Evolutionary conservation across 1,140 invertebrate species (phyloP).

Genomic region (Pachypsylla venusta): DNA sequence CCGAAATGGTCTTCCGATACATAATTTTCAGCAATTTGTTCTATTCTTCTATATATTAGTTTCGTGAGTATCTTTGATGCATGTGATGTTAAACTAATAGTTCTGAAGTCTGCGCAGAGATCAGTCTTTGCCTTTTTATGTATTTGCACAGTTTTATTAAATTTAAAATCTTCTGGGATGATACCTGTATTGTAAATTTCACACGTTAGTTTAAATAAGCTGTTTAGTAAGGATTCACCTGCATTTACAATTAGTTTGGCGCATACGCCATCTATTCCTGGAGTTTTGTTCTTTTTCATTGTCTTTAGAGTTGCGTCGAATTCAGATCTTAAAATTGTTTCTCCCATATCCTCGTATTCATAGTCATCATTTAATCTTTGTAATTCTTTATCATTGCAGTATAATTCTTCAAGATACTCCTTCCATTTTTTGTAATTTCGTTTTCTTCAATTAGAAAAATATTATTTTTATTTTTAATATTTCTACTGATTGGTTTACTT

Average conservation of each 20-base stretch:
- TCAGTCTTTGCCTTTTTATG: conserved; percentile 21
- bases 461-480: conserved; percentile 3
- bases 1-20: conserved; percentile 20
- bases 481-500: not conserved
- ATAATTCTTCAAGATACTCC: conserved; percentile 7
- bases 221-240: conserved; percentile 2
- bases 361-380: not conserved
- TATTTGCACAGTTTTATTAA: conserved; percentile 17
- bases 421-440: conserved; percentile 4
- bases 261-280: conserved; percentile 11
- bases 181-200: conserved; percentile 20
- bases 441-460: conserved; percentile 3
- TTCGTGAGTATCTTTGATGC: conserved; percentile 20
- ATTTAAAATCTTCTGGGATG: conserved; percentile 20
- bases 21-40: conserved; percentile 18
- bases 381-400: not conserved
- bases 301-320: conserved; percentile 9
- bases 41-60: conserved; percentile 19
- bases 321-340: conserved; percentile 1
- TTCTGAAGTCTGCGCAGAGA: conserved; percentile 19
- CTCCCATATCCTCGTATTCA: not conserved
- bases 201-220: conserved; percentile 12
- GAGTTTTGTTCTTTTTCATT: conserved; percentile 14
- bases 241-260: conserved; percentile 11
- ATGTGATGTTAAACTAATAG: conserved; percentile 19